Percentiles rank a stretch among this genome's conserved stretches.
phyloP scores from a whole-genome alignment of 2,113 vertebrate species.

The Corythornis madagascariensis region DNA sequence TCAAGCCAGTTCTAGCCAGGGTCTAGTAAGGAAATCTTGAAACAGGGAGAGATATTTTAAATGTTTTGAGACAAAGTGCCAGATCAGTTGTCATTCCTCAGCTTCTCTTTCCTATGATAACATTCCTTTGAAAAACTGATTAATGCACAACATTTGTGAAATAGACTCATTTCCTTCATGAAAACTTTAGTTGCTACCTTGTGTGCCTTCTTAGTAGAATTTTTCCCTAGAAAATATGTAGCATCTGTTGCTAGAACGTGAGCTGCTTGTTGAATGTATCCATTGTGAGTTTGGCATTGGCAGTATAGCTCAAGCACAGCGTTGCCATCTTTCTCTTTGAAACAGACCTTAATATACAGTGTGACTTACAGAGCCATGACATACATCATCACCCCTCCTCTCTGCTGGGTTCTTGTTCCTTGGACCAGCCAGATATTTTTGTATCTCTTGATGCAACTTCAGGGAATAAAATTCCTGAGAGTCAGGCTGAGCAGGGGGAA shows the following conservation, averaged over 20 bases:
- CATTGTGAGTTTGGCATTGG: background rate
- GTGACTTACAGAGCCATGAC: background rate
- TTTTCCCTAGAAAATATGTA: background rate
- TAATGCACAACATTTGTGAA: background rate
- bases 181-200: background rate
- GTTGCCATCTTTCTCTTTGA: background rate
- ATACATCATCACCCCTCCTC: background rate
- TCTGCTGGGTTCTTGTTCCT: background rate
- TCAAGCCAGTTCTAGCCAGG: background rate
- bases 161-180: background rate
- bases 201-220: background rate
- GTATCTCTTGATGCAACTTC: background rate
- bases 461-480: background rate
- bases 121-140: background rate
- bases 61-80: background rate
- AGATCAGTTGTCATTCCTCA: background rate
- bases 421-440: background rate
- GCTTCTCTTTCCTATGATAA: background rate
- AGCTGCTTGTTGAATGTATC: background rate
- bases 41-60: background rate
- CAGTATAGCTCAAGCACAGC: background rate
- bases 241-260: background rate
- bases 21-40: background rate
- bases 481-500: background rate
- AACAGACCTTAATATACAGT: background rate